These are phyloP conservation scores for Ammodytes marinus DNA, from an alignment of 2,113 vertebrate species.

Conservation along the genomic window DNA sequence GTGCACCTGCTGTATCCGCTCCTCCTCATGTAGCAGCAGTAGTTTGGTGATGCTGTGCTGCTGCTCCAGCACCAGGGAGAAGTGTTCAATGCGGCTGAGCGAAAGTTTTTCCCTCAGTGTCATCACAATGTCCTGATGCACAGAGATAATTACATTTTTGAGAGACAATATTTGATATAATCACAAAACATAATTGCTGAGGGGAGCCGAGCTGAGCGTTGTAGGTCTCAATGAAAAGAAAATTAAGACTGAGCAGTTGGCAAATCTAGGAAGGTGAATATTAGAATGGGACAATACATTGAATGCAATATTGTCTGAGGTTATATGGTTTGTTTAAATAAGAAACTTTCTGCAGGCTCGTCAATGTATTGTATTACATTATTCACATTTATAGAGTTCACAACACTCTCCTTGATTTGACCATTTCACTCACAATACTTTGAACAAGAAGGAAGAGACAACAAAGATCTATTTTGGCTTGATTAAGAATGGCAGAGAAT, in stretches of 20 bases:
- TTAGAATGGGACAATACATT: neutral
- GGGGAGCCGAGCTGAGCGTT: neutral
- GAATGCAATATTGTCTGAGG: neutral
- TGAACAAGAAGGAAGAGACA: neutral
- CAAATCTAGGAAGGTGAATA: neutral
- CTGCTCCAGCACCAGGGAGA: constrained; percentile 93
- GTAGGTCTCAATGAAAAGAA: neutral
- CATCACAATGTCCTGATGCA: constrained; percentile 93
- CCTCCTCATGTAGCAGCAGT: constrained; percentile 93
- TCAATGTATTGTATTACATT: neutral
- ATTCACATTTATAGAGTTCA: neutral
- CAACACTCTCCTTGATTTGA: neutral
- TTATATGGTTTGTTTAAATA: constrained; percentile 7
- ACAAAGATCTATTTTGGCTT: neutral
- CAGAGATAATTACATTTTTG: constrained; percentile 23
- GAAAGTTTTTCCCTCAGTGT: constrained; percentile 97
- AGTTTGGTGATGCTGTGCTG: constrained; percentile 91
- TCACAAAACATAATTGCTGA: constrained; percentile 29
- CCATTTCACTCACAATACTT: too few species aligned
- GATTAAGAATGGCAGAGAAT: neutral
- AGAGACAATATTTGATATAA: constrained; percentile 23
- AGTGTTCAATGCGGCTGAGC: constrained; percentile 90
- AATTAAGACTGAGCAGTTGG: neutral
- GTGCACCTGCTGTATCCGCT: constrained; percentile 92
- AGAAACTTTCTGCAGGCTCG: neutral